These are phyloP conservation scores for Drosophila antonietae DNA, from an alignment of 2,888 invertebrate genomes.

Conservation along the genomic window DNA sequence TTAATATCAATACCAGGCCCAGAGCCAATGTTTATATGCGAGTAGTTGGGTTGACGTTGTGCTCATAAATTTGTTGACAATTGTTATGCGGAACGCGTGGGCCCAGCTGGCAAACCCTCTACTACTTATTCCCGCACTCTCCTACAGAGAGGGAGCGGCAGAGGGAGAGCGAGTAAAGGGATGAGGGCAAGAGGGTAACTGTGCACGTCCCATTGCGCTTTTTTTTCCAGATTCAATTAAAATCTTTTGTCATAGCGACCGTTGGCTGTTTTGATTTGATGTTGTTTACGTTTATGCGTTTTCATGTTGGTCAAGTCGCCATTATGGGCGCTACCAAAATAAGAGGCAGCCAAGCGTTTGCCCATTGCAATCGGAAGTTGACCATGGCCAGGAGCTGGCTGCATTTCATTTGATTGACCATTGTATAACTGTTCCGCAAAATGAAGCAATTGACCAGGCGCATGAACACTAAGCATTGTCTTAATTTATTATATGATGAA, in stretches of 20 bases:
- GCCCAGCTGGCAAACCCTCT: constrained; percentile 61
- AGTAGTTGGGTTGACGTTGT: constrained; percentile 55
- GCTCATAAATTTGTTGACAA: constrained; percentile 79
- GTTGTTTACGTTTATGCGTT: constrained; percentile 43
- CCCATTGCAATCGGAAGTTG: constrained; percentile 55
- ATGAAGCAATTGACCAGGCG: constrained; percentile 53
- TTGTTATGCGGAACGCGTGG: constrained; percentile 75
- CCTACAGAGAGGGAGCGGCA: not conserved
- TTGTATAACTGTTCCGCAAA: constrained; percentile 40
- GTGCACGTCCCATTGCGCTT: constrained; percentile 73
- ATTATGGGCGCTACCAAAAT: constrained; percentile 47
- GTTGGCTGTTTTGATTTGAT: constrained; percentile 55
- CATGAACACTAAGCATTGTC: constrained; percentile 29
- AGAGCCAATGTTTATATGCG: constrained; percentile 39
- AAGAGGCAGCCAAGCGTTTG: constrained; percentile 60
- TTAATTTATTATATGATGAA: constrained; percentile 46
- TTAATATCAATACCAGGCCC: constrained; percentile 43
- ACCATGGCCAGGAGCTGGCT: constrained; percentile 51
- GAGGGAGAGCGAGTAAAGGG: not conserved
- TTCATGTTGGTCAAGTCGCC: constrained; percentile 25
- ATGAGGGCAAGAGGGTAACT: constrained; percentile 9
- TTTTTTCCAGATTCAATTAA: constrained; percentile 75
- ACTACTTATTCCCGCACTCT: constrained; percentile 16
- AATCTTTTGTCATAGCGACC: constrained; percentile 72
- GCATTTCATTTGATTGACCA: constrained; percentile 32